Conservation (phyloP, 2,797 vertebrate species). For the Esox masquinongy region DNA sequence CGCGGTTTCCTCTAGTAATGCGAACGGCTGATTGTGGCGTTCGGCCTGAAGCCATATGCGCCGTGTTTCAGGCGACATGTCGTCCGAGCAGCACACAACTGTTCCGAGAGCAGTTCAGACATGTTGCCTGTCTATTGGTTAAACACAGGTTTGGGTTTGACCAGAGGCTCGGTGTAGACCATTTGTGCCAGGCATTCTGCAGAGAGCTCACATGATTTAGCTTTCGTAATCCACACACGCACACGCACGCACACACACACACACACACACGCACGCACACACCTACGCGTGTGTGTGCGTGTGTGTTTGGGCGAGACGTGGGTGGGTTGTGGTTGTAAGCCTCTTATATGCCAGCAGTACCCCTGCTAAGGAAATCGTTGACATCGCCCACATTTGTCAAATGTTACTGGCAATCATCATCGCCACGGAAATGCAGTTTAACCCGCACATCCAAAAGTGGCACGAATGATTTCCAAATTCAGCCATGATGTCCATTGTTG, state of each 20-base stretch:
- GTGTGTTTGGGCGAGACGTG: constrained; percentile 4
- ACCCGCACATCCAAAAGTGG: no score
- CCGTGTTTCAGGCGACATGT: no score
- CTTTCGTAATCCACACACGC: constrained; percentile 47
- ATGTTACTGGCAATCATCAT: background rate
- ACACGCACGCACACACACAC: background rate
- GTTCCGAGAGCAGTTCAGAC: constrained; percentile 12
- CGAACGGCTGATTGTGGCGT: no score
- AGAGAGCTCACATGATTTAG: constrained; percentile 54
- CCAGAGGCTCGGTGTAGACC: constrained; percentile 39
- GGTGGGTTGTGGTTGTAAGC: constrained; percentile 14
- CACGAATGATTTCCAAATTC: no score
- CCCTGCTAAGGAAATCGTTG: constrained; percentile 14
- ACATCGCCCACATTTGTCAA: constrained; percentile 10
- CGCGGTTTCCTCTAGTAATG: constrained; percentile 39
- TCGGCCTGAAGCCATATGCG: no score
- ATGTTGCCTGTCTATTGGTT: constrained; percentile 11
- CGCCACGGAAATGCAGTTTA: background rate
- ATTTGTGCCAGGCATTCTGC: constrained; percentile 45
- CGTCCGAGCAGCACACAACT: background rate
- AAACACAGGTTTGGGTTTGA: constrained; percentile 28
- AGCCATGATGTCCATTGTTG: no score
- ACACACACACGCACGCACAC: background rate
- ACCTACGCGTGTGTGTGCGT: no score
- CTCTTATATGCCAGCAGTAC: constrained; percentile 16